Percentiles rank a stretch among this genome's conserved stretches.
Conservation (phyloP, 2,797 vertebrate genomes). For the Sebastes melanostomus region DNA sequence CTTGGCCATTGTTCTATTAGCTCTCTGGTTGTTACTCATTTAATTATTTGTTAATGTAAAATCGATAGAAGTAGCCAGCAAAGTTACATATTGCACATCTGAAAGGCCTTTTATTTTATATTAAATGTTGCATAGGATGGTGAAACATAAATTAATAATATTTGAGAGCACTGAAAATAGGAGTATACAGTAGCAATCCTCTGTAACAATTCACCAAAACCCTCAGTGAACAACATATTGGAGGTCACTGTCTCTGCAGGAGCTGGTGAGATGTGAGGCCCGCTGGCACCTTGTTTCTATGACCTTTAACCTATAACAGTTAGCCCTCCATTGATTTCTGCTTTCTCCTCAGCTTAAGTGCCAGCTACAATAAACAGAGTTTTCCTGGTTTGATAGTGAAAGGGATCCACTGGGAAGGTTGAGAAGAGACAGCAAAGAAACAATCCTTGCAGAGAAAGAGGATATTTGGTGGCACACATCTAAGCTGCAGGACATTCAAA, state of each 20-base stretch:
- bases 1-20: too few species aligned
- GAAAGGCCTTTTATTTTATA: neutral
- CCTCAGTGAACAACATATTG: neutral
- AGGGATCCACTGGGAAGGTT: constrained; percentile 73
- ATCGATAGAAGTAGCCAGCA: neutral
- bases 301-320: constrained; percentile 59
- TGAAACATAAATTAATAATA: neutral
- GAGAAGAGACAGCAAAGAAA: constrained; percentile 30
- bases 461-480: neutral
- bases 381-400: constrained; percentile 64
- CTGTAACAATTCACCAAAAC: neutral
- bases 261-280: constrained; percentile 31
- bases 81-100: neutral
- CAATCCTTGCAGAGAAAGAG: neutral
- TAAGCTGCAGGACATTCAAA: neutral
- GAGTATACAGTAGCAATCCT: neutral
- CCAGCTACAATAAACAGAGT: constrained; percentile 17
- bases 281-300: constrained; percentile 75
- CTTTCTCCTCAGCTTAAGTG: constrained; percentile 72
- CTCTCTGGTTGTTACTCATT: neutral
- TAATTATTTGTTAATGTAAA: neutral
- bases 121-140: neutral
- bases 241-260: neutral
- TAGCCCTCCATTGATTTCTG: constrained; percentile 79
- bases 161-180: neutral